Conservation (phyloP, 2,113 vertebrate genomes). For the Macquaria ambigua region DNA sequence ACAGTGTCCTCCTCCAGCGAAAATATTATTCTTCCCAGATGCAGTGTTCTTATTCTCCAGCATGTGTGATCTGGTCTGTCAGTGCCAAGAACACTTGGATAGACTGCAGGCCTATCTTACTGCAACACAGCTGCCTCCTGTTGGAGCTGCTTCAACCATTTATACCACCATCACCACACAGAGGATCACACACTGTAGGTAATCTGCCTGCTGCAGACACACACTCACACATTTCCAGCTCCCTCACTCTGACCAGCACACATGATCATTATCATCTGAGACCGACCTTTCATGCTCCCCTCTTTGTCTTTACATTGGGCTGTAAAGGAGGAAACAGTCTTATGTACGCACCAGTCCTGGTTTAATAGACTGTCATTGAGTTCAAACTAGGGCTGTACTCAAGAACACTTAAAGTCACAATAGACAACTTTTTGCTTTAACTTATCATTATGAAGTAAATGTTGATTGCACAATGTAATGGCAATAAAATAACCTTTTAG, state of each 20-base stretch:
- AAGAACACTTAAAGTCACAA: too few species aligned
- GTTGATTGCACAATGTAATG: too few species aligned
- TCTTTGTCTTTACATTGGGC: not conserved
- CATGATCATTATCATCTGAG: not conserved
- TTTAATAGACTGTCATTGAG: too few species aligned
- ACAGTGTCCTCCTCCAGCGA: constrained; percentile 21
- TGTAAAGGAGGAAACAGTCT: too few species aligned
- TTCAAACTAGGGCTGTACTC: too few species aligned
- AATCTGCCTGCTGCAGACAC: constrained; percentile 40
- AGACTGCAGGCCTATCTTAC: constrained; percentile 36
- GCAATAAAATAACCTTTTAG: too few species aligned
- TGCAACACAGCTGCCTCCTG: constrained; percentile 60
- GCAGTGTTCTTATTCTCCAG: constrained; percentile 17
- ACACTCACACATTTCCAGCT: not conserved
- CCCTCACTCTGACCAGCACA: not conserved
- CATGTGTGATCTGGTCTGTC: constrained; percentile 22
- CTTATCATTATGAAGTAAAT: too few species aligned
- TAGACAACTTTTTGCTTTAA: too few species aligned
- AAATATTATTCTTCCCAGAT: constrained; percentile 56
- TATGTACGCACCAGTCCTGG: too few species aligned
- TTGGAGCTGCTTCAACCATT: constrained; percentile 52
- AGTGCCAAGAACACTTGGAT: constrained; percentile 50
- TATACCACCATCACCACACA: constrained; percentile 7
- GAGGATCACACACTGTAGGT: constrained; percentile 17
- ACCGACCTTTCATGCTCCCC: not conserved